These are phyloP conservation scores for Fringilla coelebs DNA, from an alignment of 2,797 vertebrate species.

Conservation along the genomic window DNA sequence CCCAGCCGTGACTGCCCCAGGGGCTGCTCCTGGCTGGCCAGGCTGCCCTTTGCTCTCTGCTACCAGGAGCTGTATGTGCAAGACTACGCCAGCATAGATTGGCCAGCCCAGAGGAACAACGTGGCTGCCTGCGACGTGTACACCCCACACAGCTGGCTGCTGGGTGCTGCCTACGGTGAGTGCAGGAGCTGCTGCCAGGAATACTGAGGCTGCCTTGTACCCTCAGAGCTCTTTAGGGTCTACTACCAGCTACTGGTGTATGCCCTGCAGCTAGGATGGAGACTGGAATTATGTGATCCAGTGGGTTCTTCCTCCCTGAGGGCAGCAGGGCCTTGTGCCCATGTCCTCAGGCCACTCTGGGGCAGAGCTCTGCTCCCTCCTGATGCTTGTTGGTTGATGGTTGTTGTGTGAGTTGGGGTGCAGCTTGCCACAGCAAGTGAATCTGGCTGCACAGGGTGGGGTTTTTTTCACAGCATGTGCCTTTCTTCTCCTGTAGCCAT, in stretches of 20 bases:
- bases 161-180: constrained; percentile 76
- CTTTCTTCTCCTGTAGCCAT: constrained; percentile 62
- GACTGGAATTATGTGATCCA: not conserved
- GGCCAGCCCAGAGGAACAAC: constrained; percentile 89
- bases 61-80: constrained; percentile 90
- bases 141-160: constrained; percentile 88
- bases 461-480: not conserved
- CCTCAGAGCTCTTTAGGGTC: not conserved
- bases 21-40: not conserved
- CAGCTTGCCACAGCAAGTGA: not conserved
- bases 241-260: not conserved
- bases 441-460: not conserved
- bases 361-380: not conserved
- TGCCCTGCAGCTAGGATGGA: not conserved
- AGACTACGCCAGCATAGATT: constrained; percentile 86
- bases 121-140: constrained; percentile 87
- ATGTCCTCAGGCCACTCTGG: not conserved
- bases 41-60: not conserved
- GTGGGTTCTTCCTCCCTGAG: not conserved
- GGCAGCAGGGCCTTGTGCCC: not conserved
- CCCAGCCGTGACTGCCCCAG: not conserved
- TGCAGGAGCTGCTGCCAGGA: fast-evolving
- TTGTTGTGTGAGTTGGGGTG: not conserved
- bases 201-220: not conserved
- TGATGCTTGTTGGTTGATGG: not conserved